Evolutionary conservation across 2,113 vertebrate genomes (phyloP).

Genomic region (Cichladusa arquata): DNA sequence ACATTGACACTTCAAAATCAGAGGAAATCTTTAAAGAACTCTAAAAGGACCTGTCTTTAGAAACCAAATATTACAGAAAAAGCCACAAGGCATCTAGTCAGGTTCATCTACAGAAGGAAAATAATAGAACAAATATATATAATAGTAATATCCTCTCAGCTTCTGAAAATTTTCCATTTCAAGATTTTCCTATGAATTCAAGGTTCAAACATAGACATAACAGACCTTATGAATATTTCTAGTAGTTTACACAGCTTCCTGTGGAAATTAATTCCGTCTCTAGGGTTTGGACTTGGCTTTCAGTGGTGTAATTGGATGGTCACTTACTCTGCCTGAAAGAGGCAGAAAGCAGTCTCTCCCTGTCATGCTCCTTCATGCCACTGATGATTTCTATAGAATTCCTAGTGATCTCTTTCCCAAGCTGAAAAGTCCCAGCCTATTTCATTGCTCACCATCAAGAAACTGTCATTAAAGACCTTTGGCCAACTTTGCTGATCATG

Average conservation of each 20-base stretch:
- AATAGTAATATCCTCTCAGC: background rate
- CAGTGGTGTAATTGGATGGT: background rate
- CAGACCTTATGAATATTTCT: background rate
- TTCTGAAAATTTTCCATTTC: background rate
- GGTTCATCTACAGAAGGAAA: background rate
- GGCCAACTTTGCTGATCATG: background rate
- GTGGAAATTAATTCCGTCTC: background rate
- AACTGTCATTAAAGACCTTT: background rate
- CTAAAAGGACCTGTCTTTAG: background rate
- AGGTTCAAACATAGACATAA: background rate
- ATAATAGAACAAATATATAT: background rate
- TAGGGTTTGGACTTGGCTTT: background rate
- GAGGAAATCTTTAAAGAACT: background rate
- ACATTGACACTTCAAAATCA: background rate
- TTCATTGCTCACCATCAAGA: background rate
- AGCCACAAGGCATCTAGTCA: background rate
- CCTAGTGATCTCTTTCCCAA: background rate
- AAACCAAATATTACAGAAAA: background rate
- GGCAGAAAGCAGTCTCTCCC: background rate
- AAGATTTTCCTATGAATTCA: background rate
- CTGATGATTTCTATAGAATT: background rate
- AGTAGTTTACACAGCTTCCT: background rate
- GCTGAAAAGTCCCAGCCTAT: background rate
- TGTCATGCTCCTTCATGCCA: background rate
- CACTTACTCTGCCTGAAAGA: background rate